Conservation (phyloP, 2,888 invertebrate genomes). For the Lycaena phlaeas region DNA sequence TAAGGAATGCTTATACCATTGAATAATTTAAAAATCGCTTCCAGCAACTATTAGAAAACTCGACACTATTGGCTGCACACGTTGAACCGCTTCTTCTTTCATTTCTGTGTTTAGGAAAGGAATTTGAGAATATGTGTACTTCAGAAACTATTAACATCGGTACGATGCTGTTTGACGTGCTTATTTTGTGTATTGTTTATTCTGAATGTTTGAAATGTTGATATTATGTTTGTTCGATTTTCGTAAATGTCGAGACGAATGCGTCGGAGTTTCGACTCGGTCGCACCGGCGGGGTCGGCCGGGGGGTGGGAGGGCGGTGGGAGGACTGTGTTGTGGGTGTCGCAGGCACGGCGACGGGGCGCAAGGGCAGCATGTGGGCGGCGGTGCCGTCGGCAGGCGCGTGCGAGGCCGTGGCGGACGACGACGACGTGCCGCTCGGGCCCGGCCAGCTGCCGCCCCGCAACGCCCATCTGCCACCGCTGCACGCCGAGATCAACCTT, state of each 20-base stretch:
- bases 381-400: conserved; percentile 61
- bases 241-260: conserved; percentile 14
- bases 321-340: conserved; percentile 31
- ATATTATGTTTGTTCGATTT: conserved; percentile 29
- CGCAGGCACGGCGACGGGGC: conserved; percentile 68
- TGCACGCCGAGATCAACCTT: conserved; percentile 88
- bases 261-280: conserved; percentile 14
- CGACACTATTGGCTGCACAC: conserved; percentile 71
- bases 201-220: conserved; percentile 65
- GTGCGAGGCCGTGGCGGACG: conserved; percentile 46
- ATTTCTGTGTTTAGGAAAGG: conserved; percentile 65
- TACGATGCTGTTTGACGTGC: conserved; percentile 72
- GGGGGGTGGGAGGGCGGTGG: conserved; percentile 25
- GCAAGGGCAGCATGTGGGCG: conserved; percentile 73
- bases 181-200: conserved; percentile 66
- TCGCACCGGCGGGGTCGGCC: conserved; percentile 12
- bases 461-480: conserved; percentile 78
- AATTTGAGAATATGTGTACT: conserved; percentile 47
- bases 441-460: conserved; percentile 88
- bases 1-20: conserved; percentile 64
- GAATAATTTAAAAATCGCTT: conserved; percentile 56
- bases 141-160: conserved; percentile 56
- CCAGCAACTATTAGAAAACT: conserved; percentile 65
- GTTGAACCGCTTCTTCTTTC: conserved; percentile 66
- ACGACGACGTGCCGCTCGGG: conserved; percentile 76